Evolutionary conservation across 92 coral and sea anemone genomes (phyloP).

Genomic region (Desmophyllum pertusum): DNA sequence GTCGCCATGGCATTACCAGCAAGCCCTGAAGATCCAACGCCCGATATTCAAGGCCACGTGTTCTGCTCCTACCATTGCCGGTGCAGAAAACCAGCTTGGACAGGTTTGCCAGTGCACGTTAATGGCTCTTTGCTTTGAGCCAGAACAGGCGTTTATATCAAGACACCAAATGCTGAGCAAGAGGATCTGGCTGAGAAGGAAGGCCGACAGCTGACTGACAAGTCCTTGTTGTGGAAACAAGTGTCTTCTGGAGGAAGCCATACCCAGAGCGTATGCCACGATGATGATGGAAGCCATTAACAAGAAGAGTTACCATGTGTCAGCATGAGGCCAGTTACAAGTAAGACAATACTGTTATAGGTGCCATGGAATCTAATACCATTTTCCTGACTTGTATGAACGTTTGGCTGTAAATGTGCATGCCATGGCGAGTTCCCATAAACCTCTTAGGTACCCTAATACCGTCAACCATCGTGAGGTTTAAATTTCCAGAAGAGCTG

Average conservation of each 20-base stretch:
- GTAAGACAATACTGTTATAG: background rate
- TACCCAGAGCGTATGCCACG: conserved; percentile 49
- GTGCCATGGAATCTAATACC: too few relatives aligned
- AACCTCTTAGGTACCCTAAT: too few relatives aligned
- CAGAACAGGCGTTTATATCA: conserved; percentile 65
- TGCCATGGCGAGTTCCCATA: too few relatives aligned
- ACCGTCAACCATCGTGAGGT: too few relatives aligned
- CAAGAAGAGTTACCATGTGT: background rate
- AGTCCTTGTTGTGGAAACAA: conserved; percentile 57
- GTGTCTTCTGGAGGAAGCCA: conserved; percentile 52
- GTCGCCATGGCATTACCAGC: conserved; percentile 45
- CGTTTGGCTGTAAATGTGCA: background rate
- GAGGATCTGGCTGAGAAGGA: conserved; percentile 39
- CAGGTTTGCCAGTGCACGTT: conserved; percentile 68
- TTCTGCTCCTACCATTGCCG: conserved; percentile 66
- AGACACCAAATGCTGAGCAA: conserved; percentile 48
- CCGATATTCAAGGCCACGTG: conserved; percentile 46
- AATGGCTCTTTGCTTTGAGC: conserved; percentile 62
- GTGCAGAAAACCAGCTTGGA: conserved; percentile 52
- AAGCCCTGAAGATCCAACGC: background rate
- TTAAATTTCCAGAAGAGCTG: too few relatives aligned
- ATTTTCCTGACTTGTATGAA: too few relatives aligned
- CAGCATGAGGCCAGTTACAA: conserved; percentile 18
- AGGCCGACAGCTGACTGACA: conserved; percentile 47
- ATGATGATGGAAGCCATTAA: conserved; percentile 20